These are phyloP conservation scores for Dryocosmus kuriphilus DNA, from an alignment of 2,888 invertebrate genomes.

Conservation along the genomic window DNA sequence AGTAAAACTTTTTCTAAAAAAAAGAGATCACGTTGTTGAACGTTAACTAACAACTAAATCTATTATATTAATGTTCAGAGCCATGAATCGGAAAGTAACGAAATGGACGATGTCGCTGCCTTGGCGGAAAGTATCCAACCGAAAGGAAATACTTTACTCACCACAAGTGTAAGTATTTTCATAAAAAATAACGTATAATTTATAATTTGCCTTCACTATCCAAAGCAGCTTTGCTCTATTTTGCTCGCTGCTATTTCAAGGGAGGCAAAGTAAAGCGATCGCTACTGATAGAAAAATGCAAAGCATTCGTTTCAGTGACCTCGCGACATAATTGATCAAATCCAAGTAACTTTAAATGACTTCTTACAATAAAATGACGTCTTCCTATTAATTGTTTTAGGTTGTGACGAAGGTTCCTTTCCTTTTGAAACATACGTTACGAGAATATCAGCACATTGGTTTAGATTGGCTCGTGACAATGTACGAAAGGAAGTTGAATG, in stretches of 20 bases:
- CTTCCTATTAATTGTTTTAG: conserved; percentile 72
- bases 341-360: background rate
- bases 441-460: conserved; percentile 98
- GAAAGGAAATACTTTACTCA: conserved; percentile 97
- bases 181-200: conserved; percentile 42
- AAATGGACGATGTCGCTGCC: conserved; percentile 95
- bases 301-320: conserved; percentile 51
- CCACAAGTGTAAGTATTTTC: conserved; percentile 85
- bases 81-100: conserved; percentile 79
- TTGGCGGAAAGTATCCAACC: conserved; percentile 98
- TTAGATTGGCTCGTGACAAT: conserved; percentile 98
- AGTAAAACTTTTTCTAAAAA: background rate
- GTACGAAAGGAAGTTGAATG: conserved; percentile 96
- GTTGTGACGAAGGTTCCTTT: conserved; percentile 96
- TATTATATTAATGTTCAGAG: conserved; percentile 46
- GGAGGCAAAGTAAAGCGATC: conserved; percentile 69
- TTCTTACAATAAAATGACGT: conserved; percentile 41
- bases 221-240: conserved; percentile 31
- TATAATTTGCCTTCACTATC: conserved; percentile 27
- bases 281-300: conserved; percentile 49
- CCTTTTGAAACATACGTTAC: conserved; percentile 91
- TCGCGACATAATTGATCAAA: conserved; percentile 48
- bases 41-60: conserved; percentile 4
- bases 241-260: conserved; percentile 70
- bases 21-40: background rate